A percentile compares a stretch with the other conserved stretches of the same genome.
Conservation (phyloP, 1,140 invertebrate genomes). For the Plectrocnemia conspersa region DNA sequence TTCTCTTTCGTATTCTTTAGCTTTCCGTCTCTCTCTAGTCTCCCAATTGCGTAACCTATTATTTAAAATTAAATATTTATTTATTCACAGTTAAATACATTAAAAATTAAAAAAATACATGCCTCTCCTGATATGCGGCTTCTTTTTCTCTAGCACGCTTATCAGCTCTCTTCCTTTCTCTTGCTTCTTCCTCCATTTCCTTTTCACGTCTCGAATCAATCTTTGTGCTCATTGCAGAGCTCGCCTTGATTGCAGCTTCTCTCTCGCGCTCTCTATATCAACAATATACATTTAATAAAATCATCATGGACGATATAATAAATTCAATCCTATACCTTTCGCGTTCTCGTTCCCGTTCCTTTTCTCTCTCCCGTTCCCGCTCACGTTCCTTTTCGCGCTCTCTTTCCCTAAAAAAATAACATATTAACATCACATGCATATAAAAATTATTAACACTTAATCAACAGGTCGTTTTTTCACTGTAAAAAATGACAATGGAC, state of each 20-base stretch:
- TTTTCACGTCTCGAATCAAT: conserved; percentile 62
- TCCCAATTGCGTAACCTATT: conserved; percentile 83
- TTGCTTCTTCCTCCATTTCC: conserved; percentile 85
- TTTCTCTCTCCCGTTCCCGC: conserved; percentile 41
- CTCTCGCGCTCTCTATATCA: conserved; percentile 36
- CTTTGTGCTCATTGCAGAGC: conserved; percentile 29
- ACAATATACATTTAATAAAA: neutral
- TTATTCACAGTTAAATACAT: neutral
- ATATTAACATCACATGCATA: no score
- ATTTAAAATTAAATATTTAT: neutral
- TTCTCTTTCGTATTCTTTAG: conserved; percentile 90
- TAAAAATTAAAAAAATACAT: conserved; percentile 4
- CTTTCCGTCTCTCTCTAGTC: conserved; percentile 83
- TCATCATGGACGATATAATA: neutral
- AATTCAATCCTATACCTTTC: conserved; percentile 16
- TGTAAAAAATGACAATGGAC: no score
- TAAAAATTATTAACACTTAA: no score
- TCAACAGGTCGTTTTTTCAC: no score
- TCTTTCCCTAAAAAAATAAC: conserved; percentile 33
- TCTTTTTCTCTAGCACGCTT: conserved; percentile 90
- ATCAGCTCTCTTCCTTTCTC: conserved; percentile 85
- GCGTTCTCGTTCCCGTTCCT: conserved; percentile 37
- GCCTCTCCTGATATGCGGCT: conserved; percentile 83
- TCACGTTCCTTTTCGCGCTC: conserved; percentile 52
- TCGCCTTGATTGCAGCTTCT: conserved; percentile 34